phyloP scores from a whole-genome alignment of 2,113 vertebrate genomes.

The Varanus komodoensis region DNA sequence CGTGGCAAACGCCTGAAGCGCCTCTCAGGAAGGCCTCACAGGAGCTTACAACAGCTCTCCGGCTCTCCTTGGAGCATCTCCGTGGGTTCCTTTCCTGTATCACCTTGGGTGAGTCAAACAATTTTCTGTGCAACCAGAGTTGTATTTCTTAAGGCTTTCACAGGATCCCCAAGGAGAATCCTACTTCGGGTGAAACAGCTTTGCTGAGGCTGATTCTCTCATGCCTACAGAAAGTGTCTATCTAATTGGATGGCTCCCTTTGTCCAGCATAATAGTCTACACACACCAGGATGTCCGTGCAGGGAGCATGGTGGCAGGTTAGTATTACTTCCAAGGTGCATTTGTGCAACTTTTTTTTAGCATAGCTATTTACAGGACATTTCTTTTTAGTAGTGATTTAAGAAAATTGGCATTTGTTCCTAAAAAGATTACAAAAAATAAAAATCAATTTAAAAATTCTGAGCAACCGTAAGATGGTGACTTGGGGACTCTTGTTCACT shows the following conservation, averaged over 20 bases:
- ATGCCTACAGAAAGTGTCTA: background rate
- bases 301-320: background rate
- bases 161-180: background rate
- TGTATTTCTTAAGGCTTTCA: slow-evolving; percentile 51
- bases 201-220: background rate
- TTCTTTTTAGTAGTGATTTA: background rate
- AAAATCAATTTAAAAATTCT: background rate
- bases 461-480: rapidly evolving
- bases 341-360: slow-evolving; percentile 21
- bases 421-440: rapidly evolving
- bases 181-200: rapidly evolving
- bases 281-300: background rate
- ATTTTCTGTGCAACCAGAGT: background rate
- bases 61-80: background rate
- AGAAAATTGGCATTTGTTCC: background rate
- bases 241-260: background rate
- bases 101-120: background rate
- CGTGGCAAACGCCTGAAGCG: background rate
- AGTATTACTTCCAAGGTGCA: background rate
- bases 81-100: rapidly evolving
- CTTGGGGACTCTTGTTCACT: background rate
- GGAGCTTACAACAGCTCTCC: rapidly evolving
- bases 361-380: slow-evolving; percentile 54
- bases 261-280: background rate
- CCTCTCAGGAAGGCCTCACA: background rate